Evolutionary conservation across 1,140 invertebrate species (phyloP).

Genomic region (Drosophila sp.): DNA sequence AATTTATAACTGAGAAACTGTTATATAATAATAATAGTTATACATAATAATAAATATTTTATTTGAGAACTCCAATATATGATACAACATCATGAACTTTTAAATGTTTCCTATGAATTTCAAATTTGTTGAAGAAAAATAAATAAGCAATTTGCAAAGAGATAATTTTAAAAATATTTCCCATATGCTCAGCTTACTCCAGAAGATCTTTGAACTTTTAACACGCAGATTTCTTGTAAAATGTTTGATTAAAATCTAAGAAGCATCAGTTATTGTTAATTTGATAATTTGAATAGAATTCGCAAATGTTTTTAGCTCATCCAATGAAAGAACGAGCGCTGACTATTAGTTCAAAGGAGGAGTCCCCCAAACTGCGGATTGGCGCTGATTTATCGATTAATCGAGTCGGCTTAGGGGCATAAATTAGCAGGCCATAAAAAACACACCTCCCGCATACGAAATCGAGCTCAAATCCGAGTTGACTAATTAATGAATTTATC

Average conservation of each 20-base stretch:
- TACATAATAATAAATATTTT: no score
- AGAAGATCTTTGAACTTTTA: slow-evolving; percentile 10
- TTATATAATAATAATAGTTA: no score
- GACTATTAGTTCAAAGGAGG: no score
- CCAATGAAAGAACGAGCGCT: not conserved
- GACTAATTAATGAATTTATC: slow-evolving; percentile 60
- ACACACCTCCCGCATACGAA: slow-evolving; percentile 48
- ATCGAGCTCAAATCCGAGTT: slow-evolving; percentile 8
- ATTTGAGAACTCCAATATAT: no score
- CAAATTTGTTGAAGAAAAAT: no score
- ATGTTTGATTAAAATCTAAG: not conserved
- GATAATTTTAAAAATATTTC: no score
- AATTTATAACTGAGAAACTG: no score
- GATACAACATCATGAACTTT: no score
- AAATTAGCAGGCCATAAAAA: slow-evolving; percentile 57
- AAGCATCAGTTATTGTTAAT: not conserved
- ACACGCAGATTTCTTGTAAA: not conserved
- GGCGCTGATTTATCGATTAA: slow-evolving; percentile 63
- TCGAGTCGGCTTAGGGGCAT: slow-evolving; percentile 46
- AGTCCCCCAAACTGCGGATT: slow-evolving; percentile 16
- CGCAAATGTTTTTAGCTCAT: not conserved
- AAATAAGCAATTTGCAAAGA: no score
- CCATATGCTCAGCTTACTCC: no score
- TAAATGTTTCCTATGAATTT: no score
- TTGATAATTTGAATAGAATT: slow-evolving; percentile 2